These are phyloP conservation scores for Oncorhynchus mykiss DNA, from an alignment of 2,113 vertebrate genomes.

Conservation along the genomic window DNA sequence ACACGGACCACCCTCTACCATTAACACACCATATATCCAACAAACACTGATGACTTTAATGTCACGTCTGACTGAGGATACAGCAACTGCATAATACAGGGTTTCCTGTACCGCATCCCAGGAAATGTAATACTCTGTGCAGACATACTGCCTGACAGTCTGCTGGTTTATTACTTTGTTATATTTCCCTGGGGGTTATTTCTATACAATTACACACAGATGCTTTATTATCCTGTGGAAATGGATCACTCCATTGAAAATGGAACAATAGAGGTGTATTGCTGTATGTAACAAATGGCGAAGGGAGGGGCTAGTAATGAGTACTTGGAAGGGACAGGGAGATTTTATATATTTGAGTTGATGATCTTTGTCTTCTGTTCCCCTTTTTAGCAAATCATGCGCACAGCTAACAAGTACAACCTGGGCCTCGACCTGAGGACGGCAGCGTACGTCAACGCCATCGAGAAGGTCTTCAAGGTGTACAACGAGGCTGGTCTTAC, in stretches of 20 bases:
- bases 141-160: neutral
- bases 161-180: neutral
- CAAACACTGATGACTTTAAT: neutral
- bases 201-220: neutral
- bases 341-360: too few species aligned
- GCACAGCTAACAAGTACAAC: conserved; percentile 89
- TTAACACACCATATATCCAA: neutral
- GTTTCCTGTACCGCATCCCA: neutral
- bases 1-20: neutral
- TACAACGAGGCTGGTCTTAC: conserved; percentile 89
- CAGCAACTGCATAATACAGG: neutral
- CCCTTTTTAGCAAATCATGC: conserved; percentile 87
- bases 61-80: neutral
- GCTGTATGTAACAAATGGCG: too few species aligned
- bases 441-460: conserved; percentile 88
- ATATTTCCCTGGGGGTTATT: neutral
- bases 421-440: conserved; percentile 88
- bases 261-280: too few species aligned
- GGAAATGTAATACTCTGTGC: neutral
- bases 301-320: too few species aligned
- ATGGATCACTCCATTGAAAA: too few species aligned
- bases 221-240: too few species aligned
- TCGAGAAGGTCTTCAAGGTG: conserved; percentile 91
- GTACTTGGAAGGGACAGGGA: too few species aligned
- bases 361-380: neutral